A percentile compares a stretch with the other conserved stretches of the same genome.
Conservation (phyloP, 2,888 invertebrate species). For the Drosophila mercatorum region DNA sequence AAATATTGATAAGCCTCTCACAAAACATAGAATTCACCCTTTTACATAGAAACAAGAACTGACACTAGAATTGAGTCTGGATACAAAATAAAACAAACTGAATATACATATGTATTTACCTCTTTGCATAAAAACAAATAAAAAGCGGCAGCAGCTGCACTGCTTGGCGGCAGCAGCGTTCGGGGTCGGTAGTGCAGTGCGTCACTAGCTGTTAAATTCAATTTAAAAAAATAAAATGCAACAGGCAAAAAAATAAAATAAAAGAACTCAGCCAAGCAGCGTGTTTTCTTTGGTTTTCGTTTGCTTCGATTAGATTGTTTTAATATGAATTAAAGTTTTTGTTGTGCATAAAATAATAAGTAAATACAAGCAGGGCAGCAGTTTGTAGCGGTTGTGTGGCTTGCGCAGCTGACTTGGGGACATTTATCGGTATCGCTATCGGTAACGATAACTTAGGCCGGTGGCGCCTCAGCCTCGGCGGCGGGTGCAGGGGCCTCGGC, state of each 20-base stretch:
- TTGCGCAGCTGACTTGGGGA: conserved; percentile 42
- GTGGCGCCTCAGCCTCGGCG: conserved; percentile 65
- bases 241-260: conserved; percentile 37
- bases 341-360: conserved; percentile 49
- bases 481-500: conserved; percentile 72
- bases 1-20: conserved; percentile 33
- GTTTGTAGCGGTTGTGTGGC: conserved; percentile 58
- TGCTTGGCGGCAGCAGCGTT: conserved; percentile 36
- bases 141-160: conserved; percentile 38
- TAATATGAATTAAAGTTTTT: conserved; percentile 40
- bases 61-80: conserved; percentile 19
- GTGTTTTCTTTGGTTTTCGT: conserved; percentile 57
- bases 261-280: conserved; percentile 28
- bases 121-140: conserved; percentile 30
- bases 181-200: conserved; percentile 45
- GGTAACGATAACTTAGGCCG: conserved; percentile 60
- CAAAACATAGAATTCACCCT: conserved; percentile 33
- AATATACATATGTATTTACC: conserved; percentile 36
- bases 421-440: conserved; percentile 17
- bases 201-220: conserved; percentile 58
- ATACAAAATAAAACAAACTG: conserved; percentile 11
- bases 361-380: conserved; percentile 71
- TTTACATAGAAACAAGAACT: conserved; percentile 18
- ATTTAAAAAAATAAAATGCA: conserved; percentile 46
- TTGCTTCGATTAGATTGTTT: conserved; percentile 61